A percentile compares a stretch with the other conserved stretches of the same genome.
Evolutionary conservation across 2,797 vertebrate genomes (phyloP).

Genomic region (Odontamblyopus lacepedii): DNA sequence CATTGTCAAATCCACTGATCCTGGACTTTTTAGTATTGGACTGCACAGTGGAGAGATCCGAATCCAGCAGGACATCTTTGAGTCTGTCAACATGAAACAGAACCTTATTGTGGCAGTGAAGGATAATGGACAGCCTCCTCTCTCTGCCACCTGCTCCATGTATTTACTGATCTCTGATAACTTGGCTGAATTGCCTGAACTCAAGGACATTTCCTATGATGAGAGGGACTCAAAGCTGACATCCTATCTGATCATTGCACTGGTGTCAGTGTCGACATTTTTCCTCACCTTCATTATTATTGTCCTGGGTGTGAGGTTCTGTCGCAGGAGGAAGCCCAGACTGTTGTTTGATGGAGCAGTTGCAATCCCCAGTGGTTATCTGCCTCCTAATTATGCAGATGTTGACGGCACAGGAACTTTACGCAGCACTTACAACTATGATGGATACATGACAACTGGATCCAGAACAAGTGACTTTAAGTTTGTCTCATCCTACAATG

Average conservation of each 20-base stretch:
- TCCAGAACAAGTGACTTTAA: slow-evolving; percentile 67
- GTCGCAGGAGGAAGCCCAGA: slow-evolving; percentile 56
- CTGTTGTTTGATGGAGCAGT: slow-evolving; percentile 57
- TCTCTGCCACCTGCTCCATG: slow-evolving; percentile 68
- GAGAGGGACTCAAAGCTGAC: slow-evolving; percentile 51
- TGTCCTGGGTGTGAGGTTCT: slow-evolving; percentile 57
- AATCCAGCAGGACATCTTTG: slow-evolving; percentile 49
- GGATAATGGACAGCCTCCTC: slow-evolving; percentile 66
- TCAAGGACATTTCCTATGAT: slow-evolving; percentile 48
- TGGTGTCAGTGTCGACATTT: slow-evolving; percentile 69
- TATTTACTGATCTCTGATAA: slow-evolving; percentile 62
- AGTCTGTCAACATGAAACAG: slow-evolving; percentile 76
- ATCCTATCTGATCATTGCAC: slow-evolving; percentile 56
- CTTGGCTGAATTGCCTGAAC: slow-evolving; percentile 55
- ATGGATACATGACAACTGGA: slow-evolving; percentile 63
- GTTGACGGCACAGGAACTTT: slow-evolving; percentile 63
- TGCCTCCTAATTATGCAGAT: slow-evolving; percentile 70
- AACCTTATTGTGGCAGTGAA: slow-evolving; percentile 62
- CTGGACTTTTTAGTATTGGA: slow-evolving; percentile 65
- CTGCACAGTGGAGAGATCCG: slow-evolving; percentile 62
- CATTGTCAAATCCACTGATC: slow-evolving; percentile 72
- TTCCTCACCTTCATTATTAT: slow-evolving; percentile 62
- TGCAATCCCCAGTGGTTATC: slow-evolving; percentile 53
- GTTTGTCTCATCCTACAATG: slow-evolving; percentile 48
- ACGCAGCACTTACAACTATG: slow-evolving; percentile 55